Evolutionary conservation across 1,140 invertebrate genomes (phyloP).

Genomic region (Babylonia areolata): DNA sequence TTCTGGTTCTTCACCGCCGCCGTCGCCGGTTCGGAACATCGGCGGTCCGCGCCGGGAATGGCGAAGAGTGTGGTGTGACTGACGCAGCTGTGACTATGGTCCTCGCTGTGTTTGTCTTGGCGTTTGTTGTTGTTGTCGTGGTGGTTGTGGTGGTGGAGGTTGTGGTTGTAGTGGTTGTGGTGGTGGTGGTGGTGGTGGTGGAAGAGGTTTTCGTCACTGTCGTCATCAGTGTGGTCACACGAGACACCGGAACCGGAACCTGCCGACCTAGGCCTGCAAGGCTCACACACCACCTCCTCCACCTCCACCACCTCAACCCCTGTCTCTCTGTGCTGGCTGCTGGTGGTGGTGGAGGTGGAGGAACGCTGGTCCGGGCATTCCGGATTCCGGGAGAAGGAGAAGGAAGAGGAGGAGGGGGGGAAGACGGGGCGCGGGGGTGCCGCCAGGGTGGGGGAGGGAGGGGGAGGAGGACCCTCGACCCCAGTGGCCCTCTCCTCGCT

Average conservation of each 20-base stretch:
- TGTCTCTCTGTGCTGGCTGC: too few species aligned
- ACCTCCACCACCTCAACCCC: too few species aligned
- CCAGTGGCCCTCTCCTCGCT: neutral
- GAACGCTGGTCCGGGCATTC: neutral
- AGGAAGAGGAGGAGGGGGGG: neutral
- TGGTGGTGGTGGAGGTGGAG: too few species aligned
- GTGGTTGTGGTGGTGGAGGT: neutral
- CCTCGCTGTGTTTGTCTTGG: too few species aligned
- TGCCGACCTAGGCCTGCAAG: neutral
- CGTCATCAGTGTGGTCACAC: neutral
- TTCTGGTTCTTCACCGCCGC: neutral
- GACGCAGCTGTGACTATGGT: neutral
- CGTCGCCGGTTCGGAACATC: neutral
- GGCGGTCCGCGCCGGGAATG: neutral
- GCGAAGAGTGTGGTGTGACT: neutral
- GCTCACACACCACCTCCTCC: neutral
- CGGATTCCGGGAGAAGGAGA: neutral
- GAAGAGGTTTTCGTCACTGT: neutral
- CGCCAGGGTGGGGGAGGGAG: neutral
- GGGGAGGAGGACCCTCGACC: neutral
- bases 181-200: neutral
- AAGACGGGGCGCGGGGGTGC: neutral
- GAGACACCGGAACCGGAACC: neutral
- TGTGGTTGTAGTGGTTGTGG: neutral
- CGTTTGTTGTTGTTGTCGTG: neutral